Base-by-base conservation (phyloP, 2,888 invertebrate genomes). In the Diarsia dahlii region DNA sequence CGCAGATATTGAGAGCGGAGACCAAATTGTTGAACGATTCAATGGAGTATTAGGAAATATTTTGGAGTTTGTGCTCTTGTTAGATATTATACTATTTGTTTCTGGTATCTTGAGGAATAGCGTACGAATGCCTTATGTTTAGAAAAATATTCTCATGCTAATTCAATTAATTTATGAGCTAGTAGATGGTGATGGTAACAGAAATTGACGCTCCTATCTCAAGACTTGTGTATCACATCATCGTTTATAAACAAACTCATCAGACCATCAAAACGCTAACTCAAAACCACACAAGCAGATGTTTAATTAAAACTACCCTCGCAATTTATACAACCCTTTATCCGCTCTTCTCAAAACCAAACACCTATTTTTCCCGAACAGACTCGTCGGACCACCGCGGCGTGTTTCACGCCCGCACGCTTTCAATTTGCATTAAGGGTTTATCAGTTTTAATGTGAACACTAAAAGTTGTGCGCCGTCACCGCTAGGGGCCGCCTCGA, bases 371-470 rank as follows among this genome's bases (percentile, higher is more conserved):
- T 81, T 74, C 73, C 65, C 64, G 78, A 74, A 76, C 74, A 76
- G 78, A 76, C 75, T 84, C 78, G 68, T 58, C 72, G 75, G 77
- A 80, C 84, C 78, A 76, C 86, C 84, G 82, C 86, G 84, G 90
- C 81, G 72, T 89, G 89, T 91, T 89, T 87, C 88, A 86, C 88
- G 88, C 87, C 89, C 85, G 88, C 89, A 82, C 87, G 90, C 89
- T 91, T 92, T 92, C 91, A 92, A 92, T 92, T 91, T 91, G 89
- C 89, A 91, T 91, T 91, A 90, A 89, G 86, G 90, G 90, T 87
- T 91, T 90, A 92, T 91, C 90, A 90, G 89, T 89, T 91, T 90
- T 91, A 91, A 90, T 89, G 89, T 87, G 86, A 83, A 85, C 88
- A 86, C 88, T 89, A 88, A 91, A 91, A 90, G 89, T 89, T 87